Base-by-base conservation (phyloP, 2,888 invertebrate species). In the Sinohyriopsis cumingii region DNA sequence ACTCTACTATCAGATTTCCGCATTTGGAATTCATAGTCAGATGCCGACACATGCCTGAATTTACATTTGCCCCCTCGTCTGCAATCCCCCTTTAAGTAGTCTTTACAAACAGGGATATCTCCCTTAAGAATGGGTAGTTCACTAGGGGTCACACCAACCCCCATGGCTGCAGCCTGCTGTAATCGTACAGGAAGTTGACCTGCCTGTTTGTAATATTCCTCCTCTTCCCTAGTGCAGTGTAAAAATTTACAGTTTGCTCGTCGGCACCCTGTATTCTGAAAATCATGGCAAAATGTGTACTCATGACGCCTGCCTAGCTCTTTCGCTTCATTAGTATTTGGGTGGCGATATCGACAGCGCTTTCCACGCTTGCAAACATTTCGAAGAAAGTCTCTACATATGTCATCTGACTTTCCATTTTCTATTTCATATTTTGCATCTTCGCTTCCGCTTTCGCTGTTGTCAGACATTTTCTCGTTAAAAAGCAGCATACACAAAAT, bases 211-310 rank as follows among this genome's bases (percentile, higher is more conserved):
- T 93, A 94, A 73, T 93, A 93, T 75, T 92, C 92, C 86, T 95
- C 95, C 81, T 94, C 94, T 84, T 93, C 93, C 24, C 94, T 91
- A 0, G 93, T 92, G 84, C 95, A 95, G 89, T 95, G 95, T 60
- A 95, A 92, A 87, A 95, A 95, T 84, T 93, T 93, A 84, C 95
- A 95, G 71, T 93, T 93, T 5, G 92, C 92, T 82, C 95, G 92
- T n/a, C 92, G 92, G 86, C 95, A 95, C 73, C 93, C 92, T 60
- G 93, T 93, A 88, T 95, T 95, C 90, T 95, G 95, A 81, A 88
- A 92, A 83, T 92, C 92, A 84, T 92, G 92, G 84, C 92, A 92
- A 84, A 92, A 92, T 56, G 91, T 90, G 71, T 86, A 86, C 56
- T 89, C 89, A 22, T 83, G 85, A 70, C 82, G 85, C 64, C 82